Evolutionary conservation across 2,888 invertebrate species (phyloP).

Genomic region (Pollenia griseotomentosa): DNA sequence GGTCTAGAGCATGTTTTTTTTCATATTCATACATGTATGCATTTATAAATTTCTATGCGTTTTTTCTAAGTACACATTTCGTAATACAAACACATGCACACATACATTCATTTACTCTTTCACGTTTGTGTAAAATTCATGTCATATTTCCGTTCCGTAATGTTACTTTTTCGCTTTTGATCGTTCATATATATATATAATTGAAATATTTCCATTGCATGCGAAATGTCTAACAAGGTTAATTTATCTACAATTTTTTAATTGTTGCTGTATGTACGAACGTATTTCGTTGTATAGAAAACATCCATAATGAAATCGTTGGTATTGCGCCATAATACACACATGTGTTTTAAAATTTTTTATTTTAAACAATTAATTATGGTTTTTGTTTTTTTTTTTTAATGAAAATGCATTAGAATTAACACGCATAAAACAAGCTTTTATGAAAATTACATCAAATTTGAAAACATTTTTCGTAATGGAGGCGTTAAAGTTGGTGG

Average conservation of each 20-base stretch:
- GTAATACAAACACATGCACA: background rate
- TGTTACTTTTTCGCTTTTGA: conserved; percentile 47
- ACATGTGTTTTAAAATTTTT: background rate
- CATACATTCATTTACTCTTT: background rate
- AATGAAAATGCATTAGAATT: conserved; percentile 21
- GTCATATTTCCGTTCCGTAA: conserved; percentile 71
- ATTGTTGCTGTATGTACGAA: conserved; percentile 62
- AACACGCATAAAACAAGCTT: conserved; percentile 47
- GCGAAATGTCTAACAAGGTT: conserved; percentile 74
- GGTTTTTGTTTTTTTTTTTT: background rate
- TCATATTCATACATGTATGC: conserved; percentile 15
- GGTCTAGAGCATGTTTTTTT: conserved; percentile 50
- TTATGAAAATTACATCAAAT: conserved; percentile 40
- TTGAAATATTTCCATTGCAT: conserved; percentile 73
- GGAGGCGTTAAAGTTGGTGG: background rate
- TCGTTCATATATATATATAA: conserved; percentile 66
- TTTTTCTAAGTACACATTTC: conserved; percentile 33
- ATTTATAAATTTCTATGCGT: conserved; percentile 59
- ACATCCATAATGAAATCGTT: conserved; percentile 44
- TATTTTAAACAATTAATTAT: conserved; percentile 49
- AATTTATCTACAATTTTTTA: conserved; percentile 73
- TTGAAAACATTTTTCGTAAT: background rate
- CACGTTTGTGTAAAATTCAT: conserved; percentile 59
- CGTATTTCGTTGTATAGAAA: conserved; percentile 51
- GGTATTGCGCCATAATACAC: conserved; percentile 13